Evolutionary conservation across 2,113 vertebrate species (phyloP).

Genomic region (Aegotheles bennettii): DNA sequence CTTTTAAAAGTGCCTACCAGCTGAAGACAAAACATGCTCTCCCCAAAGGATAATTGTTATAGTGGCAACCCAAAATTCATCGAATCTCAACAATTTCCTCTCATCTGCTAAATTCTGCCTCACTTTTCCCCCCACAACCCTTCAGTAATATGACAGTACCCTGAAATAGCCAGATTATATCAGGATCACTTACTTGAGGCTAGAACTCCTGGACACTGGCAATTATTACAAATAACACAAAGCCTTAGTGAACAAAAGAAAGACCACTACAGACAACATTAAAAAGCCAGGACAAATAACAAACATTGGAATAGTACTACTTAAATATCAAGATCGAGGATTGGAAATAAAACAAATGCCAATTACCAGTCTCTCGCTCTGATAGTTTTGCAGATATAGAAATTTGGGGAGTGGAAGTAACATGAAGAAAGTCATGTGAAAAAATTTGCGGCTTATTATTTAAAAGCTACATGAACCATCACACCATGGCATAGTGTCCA

Average conservation of each 20-base stretch:
- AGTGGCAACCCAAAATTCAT: not conserved
- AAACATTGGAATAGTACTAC: not conserved
- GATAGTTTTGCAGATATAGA: not conserved
- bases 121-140: fast-evolving
- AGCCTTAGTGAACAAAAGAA: not conserved
- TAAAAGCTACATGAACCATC: not conserved
- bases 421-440: not conserved
- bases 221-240: not conserved
- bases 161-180: not conserved
- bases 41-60: not conserved
- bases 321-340: not conserved
- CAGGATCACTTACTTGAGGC: not conserved
- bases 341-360: not conserved
- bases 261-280: not conserved
- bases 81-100: not conserved
- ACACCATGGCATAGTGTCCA: fast-evolving
- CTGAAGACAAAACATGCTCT: not conserved
- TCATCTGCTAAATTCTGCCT: not conserved
- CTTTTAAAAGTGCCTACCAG: not conserved
- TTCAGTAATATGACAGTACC: not conserved
- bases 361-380: not conserved
- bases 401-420: not conserved
- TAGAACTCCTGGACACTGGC: not conserved
- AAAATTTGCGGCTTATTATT: not conserved
- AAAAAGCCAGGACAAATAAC: not conserved